Base-by-base conservation (phyloP, 2,888 invertebrate species). In the Xanthorhoe designata region DNA sequence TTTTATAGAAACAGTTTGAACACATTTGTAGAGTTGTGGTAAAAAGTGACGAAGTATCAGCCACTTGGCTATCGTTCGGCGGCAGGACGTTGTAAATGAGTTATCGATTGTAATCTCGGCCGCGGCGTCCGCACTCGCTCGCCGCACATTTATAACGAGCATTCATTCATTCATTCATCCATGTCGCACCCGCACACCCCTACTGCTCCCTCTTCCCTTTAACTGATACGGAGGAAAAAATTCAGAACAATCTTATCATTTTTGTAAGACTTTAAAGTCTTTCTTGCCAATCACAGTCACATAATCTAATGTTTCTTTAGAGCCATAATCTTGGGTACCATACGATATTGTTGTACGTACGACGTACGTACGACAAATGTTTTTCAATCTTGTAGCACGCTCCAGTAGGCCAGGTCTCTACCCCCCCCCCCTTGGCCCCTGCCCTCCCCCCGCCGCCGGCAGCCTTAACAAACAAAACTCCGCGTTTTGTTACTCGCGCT, bases 401-500 rank as follows among this genome's bases (percentile, higher is more conserved):
- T 13, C 55, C 42, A 42, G 45, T 45, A n/a, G 51, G 13, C 24
- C 24, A 51, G 24, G 18, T 18, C 7, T 7, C 32, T 6, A 32
- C 53, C n/a, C n/a, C 53, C 17, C 18, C 18, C 24, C 54, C 38
- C 35, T 18, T 1, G 35, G 32, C 54, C 15, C 19, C 4, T 3
- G 49, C 0, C 55, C 13, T 17, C 10, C n/a, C 42, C 29, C 15
- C 24, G 19, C 7, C 8, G 15, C 57, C 17, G 55, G 24, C 56
- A 9, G 49, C 58, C 35, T 49, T 32, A 53, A 45, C 38, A 53
- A 66, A 61, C 60, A 53, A 61, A 64, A 59, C 66, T 66, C 53
- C 29, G 35, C 55, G 58, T 62, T 49, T 47, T 29, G 54, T 50
- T 62, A 49, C 55, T 47, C 47, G 57, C 45, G 15, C 45, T 38